Evolutionary conservation across 1,140 invertebrate genomes (phyloP), one percentile per base, ranked within the genome.

Genomic region (Drosophila watanabei): DNA sequence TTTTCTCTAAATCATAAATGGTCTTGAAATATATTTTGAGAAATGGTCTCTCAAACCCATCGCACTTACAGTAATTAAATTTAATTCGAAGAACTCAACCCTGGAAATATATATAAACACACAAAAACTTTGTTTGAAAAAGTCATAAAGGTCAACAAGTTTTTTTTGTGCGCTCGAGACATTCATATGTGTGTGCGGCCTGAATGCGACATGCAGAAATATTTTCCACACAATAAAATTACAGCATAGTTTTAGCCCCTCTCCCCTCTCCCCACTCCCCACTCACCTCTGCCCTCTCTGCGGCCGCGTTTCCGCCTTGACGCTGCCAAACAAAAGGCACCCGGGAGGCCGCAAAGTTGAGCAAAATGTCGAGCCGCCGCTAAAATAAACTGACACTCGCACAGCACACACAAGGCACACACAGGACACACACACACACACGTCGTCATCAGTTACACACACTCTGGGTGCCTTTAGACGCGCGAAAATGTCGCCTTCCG

Each of bases 221-320:
- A 73, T 82, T 82, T 82, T 64, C 59, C 80, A 72, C 78, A 80
- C 65, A 84, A 84, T 83, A 80, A 85, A 83, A 80, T 83, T 76
- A 79, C 75, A 73, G 69, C 64, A 68, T 64, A 75, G 76, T 65
- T 83, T 70, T 62, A 54, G 66, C 16, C 14, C 14, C 11, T 41
- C 14, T 10, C 4, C 43, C 43, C 20, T 24, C 20, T 24, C 4
- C 14, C 43, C 45, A 13, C 10, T 11, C 11, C 10, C 3, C 24
- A 24, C 20, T 24, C 4, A 7, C 43, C 45, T 20, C 18, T 11
- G 8, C 10, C 3, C n/a, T 10, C 14, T 18, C 13, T n/a, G 48
- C 16, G 65, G 37, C n/a, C 37, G 20, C 46, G 68, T 80, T 84
- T 84, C 51, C 81, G 71, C 45, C 64, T 46, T 52, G 64, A 63